Evolutionary conservation across 2,888 invertebrate species (phyloP), one percentile per base, ranked within the genome.

Genomic region (Scaptomyza reducta): DNA sequence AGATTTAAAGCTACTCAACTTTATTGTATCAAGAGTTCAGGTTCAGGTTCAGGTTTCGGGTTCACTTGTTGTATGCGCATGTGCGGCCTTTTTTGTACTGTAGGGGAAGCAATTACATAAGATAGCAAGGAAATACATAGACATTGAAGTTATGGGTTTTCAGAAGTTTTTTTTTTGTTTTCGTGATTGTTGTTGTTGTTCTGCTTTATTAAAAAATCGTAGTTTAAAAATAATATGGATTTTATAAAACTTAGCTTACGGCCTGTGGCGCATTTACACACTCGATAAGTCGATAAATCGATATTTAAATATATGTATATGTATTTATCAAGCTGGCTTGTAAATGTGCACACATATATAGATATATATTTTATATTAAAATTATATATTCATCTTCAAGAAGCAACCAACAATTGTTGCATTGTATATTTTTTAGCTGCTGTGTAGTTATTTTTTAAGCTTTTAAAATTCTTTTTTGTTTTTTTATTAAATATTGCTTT

Each of bases 201-300:
- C 62, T 73, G 33, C 70, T 87, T 88, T 83, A 87, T 82, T 87
- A 63, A 83, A 81, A 79, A 82, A 79, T 82, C 67, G 61, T 61
- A 13, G n/a, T 65, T 55, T 47, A 54, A 68, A 70, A 59, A 64
- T 64, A 45, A 60, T 51, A 60, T 63, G 59, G 38, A 54, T 69
- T 67, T 71, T 41, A 72, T 62, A 65, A 71, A 62, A 51, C 73
- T 70, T 70, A 70, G 53, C 59, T 67, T 77, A 66, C 49, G 66
- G 77, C 72, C 58, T 71, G 61, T 62, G 74, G 64, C 71, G 57
- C 70, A 63, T 58, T 57, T 68, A 68, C 60, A 63, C 57, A 57
- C 46, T 74, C 71, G 66, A 60, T 59, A 59, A 56, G 7, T 72
- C 76, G 71, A 73, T 75, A 56, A 70, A 60, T 73, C 76, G 60